Percentiles rank a stretch among this genome's conserved stretches.
Conservation (phyloP, 2,113 vertebrate genomes). For the Rhipidura dahli region DNA sequence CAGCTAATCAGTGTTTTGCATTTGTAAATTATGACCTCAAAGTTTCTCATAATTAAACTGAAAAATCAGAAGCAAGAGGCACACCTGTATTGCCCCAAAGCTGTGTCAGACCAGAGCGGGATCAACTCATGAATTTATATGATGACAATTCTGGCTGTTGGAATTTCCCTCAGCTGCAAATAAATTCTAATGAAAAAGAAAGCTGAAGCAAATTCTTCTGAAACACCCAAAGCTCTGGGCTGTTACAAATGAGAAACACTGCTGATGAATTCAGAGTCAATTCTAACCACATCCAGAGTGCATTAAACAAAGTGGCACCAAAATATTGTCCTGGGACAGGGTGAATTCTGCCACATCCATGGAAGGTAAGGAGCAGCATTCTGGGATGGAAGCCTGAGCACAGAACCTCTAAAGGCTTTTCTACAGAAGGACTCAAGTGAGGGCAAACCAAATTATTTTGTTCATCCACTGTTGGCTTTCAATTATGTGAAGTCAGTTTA, state of each 20-base stretch:
- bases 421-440: background rate
- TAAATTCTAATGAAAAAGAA: slow-evolving; percentile 42
- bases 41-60: background rate
- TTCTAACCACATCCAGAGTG: background rate
- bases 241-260: slow-evolving; percentile 3
- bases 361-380: background rate
- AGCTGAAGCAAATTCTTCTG: slow-evolving; percentile 31
- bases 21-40: slow-evolving; percentile 11
- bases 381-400: background rate
- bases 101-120: background rate
- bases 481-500: background rate
- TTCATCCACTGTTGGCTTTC: background rate
- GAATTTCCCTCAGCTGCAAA: slow-evolving; percentile 21
- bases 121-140: slow-evolving; percentile 28
- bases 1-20: background rate
- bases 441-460: background rate
- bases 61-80: background rate
- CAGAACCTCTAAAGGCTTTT: background rate
- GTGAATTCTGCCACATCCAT: background rate
- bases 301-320: background rate
- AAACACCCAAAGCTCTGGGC: slow-evolving; percentile 41
- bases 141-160: background rate
- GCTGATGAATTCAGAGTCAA: slow-evolving; percentile 20
- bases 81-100: background rate
- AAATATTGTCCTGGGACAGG: background rate